Conservation (phyloP, 2,888 invertebrate species). For the Campoplex capitator region DNA sequence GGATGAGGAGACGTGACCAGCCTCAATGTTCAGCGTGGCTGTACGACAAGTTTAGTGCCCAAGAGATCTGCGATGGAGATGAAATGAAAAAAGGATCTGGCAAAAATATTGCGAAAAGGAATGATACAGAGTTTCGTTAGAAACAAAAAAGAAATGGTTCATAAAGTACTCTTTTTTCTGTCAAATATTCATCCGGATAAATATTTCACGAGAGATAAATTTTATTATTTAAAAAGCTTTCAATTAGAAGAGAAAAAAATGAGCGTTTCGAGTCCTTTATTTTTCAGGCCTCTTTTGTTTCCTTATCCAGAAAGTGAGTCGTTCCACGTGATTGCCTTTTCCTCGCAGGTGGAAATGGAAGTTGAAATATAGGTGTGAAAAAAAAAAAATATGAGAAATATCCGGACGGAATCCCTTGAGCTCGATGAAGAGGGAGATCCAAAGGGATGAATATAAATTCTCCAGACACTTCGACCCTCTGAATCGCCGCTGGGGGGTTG, state of each 20-base stretch:
- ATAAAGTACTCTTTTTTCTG: neutral
- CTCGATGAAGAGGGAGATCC: slow-evolving; percentile 2
- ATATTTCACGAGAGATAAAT: neutral
- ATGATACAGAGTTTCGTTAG: neutral
- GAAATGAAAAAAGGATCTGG: slow-evolving; percentile 8
- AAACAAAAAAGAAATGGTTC: neutral
- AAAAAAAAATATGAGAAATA: slow-evolving; percentile 12
- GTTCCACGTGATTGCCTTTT: neutral
- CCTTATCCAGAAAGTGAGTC: neutral
- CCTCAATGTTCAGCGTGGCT: slow-evolving; percentile 17
- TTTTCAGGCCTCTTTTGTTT: neutral
- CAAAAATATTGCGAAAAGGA: neutral
- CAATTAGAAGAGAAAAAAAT: neutral
- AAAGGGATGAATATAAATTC: slow-evolving; percentile 39
- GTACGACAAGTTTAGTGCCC: neutral
- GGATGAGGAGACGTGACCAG: slow-evolving; percentile 34
- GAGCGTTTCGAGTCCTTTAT: neutral
- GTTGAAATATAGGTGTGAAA: slow-evolving; percentile 4
- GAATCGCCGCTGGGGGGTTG: slow-evolving; percentile 7
- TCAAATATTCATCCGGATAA: neutral
- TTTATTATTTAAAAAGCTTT: neutral
- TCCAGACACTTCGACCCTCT: slow-evolving; percentile 6
- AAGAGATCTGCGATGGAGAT: neutral
- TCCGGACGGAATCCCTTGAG: slow-evolving; percentile 15
- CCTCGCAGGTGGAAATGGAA: neutral